phyloP scores from a whole-genome alignment of 2,797 vertebrate species.

The Poecilia wingei region DNA sequence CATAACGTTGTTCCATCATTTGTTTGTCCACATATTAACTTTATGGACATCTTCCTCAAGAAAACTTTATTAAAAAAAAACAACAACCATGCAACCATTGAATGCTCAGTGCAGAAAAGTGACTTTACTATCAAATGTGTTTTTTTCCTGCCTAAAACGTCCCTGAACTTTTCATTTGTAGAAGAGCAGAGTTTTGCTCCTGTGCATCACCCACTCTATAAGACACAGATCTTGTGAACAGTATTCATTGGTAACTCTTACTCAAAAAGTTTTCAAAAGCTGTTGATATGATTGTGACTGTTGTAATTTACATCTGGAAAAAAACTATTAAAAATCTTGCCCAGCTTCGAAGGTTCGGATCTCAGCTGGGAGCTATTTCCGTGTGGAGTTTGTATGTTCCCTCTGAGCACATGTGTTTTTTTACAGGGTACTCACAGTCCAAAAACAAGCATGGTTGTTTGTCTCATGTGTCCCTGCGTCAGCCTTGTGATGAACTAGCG shows the following conservation, averaged over 20 bases:
- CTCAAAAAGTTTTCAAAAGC: neutral
- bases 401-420: neutral
- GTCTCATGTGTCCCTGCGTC: neutral
- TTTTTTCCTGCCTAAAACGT: neutral
- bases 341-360: neutral
- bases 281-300: neutral
- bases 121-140: neutral
- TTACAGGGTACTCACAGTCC: constrained; percentile 1
- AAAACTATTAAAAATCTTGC: neutral
- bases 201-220: neutral
- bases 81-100: neutral
- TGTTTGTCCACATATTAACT: neutral
- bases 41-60: neutral
- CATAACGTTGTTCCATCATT: neutral
- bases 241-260: neutral
- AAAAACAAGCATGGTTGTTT: constrained; percentile 5
- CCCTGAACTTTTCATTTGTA: neutral
- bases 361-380: neutral
- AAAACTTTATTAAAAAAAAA: neutral
- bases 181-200: neutral
- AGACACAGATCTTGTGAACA: neutral
- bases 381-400: neutral
- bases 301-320: neutral
- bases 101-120: neutral
- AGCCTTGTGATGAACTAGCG: neutral